phyloP scores from a whole-genome alignment of 2,113 vertebrate genomes.

The Sapajus apella region DNA sequence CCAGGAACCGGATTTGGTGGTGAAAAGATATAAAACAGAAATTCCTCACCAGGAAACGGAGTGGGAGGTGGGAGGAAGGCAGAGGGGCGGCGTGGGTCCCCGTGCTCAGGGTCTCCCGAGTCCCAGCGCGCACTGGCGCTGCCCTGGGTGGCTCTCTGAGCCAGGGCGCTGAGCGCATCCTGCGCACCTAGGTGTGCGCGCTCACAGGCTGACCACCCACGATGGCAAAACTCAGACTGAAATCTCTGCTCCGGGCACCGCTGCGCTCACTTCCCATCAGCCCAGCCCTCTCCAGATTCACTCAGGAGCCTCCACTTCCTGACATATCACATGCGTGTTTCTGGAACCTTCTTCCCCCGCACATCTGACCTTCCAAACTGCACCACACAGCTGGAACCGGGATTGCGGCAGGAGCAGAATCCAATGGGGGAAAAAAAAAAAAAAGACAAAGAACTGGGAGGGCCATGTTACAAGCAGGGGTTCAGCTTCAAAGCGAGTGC shows the following conservation, averaged over 20 bases:
- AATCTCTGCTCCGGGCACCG: not conserved
- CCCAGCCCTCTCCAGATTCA: not conserved
- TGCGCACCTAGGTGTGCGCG: rapidly evolving
- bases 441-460: not conserved
- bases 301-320: not conserved
- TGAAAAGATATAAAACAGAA: not conserved
- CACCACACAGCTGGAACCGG: not conserved
- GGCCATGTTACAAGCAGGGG: not conserved
- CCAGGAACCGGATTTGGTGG: conserved; percentile 55
- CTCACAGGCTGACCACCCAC: not conserved
- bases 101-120: no score
- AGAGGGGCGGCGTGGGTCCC: no score
- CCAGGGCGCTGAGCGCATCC: not conserved
- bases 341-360: not conserved
- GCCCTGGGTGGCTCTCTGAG: not conserved
- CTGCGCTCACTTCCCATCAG: not conserved
- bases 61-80: not conserved
- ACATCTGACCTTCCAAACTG: not conserved
- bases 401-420: no score
- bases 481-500: not conserved
- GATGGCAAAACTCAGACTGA: not conserved
- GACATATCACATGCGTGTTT: rapidly evolving
- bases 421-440: not conserved
- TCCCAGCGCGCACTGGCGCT: not conserved
- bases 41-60: not conserved